Conservation (phyloP, 2,797 vertebrate genomes). For the Okamejei kenojei region DNA sequence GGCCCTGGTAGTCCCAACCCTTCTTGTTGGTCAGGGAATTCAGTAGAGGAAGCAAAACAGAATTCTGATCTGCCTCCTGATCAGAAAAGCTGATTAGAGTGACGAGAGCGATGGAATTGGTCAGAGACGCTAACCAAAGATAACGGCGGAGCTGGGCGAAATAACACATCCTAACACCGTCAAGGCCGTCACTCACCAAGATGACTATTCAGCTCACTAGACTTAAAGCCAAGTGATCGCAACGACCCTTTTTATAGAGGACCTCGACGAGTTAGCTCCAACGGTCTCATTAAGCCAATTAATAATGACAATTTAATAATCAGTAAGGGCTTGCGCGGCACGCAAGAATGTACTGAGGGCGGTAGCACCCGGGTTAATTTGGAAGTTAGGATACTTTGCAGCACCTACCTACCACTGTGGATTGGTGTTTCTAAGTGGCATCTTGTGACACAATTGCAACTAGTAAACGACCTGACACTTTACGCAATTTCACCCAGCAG, state of each 20-base stretch:
- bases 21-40: constrained; percentile 66
- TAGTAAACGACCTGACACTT: too few species aligned
- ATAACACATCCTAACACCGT: not conserved
- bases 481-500: too few species aligned
- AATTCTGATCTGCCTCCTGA: constrained; percentile 44
- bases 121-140: not conserved
- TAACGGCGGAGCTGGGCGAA: not conserved
- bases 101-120: not conserved
- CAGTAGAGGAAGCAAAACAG: constrained; percentile 64
- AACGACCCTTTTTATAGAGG: not conserved
- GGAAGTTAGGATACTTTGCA: too few species aligned
- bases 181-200: not conserved
- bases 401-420: too few species aligned
- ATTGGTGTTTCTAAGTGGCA: too few species aligned
- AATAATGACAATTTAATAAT: not conserved
- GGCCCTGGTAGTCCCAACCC: constrained; percentile 50
- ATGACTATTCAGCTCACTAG: not conserved
- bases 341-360: not conserved
- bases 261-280: too few species aligned
- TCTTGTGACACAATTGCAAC: too few species aligned
- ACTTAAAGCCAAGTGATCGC: not conserved
- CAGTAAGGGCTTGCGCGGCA: too few species aligned
- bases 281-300: not conserved
- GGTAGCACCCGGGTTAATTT: too few species aligned
- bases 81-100: not conserved